These are phyloP conservation scores for Diadema setosum DNA, from an alignment of 35 echinoderm and acorn worm genomes.

Conservation along the genomic window DNA sequence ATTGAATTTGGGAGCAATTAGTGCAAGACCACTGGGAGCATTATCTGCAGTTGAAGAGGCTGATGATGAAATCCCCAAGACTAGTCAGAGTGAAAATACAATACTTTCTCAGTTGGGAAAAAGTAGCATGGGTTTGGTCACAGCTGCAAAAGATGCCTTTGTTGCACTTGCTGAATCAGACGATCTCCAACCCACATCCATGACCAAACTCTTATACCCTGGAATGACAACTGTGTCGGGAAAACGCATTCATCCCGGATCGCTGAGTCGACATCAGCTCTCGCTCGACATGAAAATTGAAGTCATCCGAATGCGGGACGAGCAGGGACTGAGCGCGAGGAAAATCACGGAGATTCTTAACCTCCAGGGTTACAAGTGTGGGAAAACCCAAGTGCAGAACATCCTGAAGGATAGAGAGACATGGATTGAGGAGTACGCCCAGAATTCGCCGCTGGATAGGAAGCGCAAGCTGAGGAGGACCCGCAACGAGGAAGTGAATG, in stretches of 20 bases:
- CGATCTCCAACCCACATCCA: no score
- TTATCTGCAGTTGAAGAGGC: no score
- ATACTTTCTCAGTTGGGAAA: no score
- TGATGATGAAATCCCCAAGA: no score
- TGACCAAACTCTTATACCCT: no score
- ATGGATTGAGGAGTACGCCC: neutral
- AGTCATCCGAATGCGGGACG: neutral
- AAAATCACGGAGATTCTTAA: neutral
- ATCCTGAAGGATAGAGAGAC: neutral
- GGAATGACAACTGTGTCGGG: no score
- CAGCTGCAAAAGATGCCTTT: no score
- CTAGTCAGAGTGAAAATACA: no score
- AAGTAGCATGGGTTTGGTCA: no score
- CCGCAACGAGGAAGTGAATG: constrained; percentile 13
- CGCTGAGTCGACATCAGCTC: neutral
- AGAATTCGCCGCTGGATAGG: constrained; percentile 7
- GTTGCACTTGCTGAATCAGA: no score
- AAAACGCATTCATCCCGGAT: neutral
- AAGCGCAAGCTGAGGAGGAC: constrained; percentile 12
- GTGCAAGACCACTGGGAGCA: no score
- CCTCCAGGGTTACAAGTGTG: neutral
- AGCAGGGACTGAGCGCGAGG: neutral
- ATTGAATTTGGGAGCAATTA: no score
- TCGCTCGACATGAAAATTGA: constrained; percentile 25
- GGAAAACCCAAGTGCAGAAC: constrained; percentile 31